Conservation (phyloP, 2,113 vertebrate species). For the Furnarius figulus region DNA sequence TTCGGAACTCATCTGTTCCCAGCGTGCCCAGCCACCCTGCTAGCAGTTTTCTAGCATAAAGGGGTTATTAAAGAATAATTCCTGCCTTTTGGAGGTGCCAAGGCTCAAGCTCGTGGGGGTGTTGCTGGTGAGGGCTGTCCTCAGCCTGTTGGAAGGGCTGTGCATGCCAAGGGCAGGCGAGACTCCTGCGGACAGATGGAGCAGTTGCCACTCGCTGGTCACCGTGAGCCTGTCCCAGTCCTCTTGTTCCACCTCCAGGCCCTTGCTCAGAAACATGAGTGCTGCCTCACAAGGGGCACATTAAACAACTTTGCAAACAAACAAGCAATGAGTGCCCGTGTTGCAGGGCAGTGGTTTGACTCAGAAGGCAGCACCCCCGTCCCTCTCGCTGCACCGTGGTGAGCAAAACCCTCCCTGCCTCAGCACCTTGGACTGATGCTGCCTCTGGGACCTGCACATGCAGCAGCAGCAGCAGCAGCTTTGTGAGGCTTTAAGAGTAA, state of each 20-base stretch:
- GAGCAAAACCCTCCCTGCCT: not conserved
- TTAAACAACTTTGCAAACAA: not conserved
- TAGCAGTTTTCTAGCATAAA: not conserved
- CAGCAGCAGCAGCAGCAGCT: not conserved
- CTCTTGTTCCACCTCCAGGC: not conserved
- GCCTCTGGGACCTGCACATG: not conserved
- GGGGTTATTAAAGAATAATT: not conserved
- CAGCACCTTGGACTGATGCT: not conserved
- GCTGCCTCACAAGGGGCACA: not conserved
- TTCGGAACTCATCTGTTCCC: not conserved
- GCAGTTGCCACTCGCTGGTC: not conserved
- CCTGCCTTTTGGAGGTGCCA: not conserved
- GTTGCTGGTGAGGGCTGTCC: not conserved
- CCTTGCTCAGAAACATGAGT: not conserved
- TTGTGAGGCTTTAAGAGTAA: not conserved
- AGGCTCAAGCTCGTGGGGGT: fast-evolving
- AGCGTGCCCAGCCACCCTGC: not conserved
- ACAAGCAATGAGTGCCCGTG: not conserved
- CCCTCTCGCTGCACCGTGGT: not conserved
- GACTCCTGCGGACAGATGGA: fast-evolving
- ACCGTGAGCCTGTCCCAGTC: fast-evolving
- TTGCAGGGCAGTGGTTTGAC: not conserved
- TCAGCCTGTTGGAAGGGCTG: not conserved
- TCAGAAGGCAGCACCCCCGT: not conserved
- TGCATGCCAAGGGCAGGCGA: fast-evolving